Conservation (phyloP, 2,113 vertebrate species). For the Dryoscopus gambensis region DNA sequence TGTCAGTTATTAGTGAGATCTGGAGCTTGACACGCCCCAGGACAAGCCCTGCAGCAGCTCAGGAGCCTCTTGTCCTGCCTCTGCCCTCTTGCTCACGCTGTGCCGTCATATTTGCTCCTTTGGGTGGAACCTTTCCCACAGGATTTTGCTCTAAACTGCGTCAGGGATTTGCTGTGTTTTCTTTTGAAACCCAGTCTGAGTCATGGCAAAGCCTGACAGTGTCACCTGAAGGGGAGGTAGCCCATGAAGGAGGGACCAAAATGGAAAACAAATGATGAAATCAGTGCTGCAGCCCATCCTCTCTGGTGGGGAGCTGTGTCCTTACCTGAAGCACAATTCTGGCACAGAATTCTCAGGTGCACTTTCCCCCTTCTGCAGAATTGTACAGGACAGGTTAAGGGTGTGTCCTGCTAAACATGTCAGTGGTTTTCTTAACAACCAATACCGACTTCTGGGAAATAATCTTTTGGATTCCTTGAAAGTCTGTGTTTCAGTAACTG, state of each 20-base stretch:
- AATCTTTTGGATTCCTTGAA: not conserved
- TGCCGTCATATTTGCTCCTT: not conserved
- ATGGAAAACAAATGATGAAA: not conserved
- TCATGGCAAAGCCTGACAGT: not conserved
- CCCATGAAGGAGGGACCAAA: not conserved
- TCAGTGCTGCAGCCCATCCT: not conserved
- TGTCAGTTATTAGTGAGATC: not conserved
- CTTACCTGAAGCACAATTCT: not conserved
- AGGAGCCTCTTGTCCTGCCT: not conserved
- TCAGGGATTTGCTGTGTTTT: not conserved
- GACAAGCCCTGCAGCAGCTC: not conserved
- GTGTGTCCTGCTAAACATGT: not conserved
- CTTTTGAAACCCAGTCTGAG: not conserved
- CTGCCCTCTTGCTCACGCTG: accelerated
- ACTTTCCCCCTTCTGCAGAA: not conserved
- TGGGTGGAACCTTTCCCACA: not conserved
- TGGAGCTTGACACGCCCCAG: not conserved
- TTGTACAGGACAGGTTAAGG: accelerated
- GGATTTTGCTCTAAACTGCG: not conserved
- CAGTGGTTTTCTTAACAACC: not conserved
- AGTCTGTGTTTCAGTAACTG: not conserved
- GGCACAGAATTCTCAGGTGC: not conserved
- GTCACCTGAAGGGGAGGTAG: not conserved
- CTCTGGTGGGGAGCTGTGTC: not conserved
- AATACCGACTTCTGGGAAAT: not conserved